phyloP scores from a whole-genome alignment of 2,888 invertebrate genomes.

The Orthonychiurus folsomi region DNA sequence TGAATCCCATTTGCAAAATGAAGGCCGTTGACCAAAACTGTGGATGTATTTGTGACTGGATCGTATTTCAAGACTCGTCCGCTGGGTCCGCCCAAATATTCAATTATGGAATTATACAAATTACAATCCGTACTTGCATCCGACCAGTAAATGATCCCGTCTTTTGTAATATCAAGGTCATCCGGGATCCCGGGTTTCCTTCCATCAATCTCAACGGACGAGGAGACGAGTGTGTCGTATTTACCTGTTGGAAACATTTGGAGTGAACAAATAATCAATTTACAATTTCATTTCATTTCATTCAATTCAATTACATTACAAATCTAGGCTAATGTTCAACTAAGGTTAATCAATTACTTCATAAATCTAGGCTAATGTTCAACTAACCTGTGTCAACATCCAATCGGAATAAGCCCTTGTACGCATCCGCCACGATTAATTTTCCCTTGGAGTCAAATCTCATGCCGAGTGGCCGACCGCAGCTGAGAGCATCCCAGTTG shows the following conservation, averaged over 20 bases:
- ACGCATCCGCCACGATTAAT: conserved; percentile 71
- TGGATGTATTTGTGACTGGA: conserved; percentile 63
- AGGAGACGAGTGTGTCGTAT: conserved; percentile 23
- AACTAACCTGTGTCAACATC: conserved; percentile 63
- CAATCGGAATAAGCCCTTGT: conserved; percentile 78
- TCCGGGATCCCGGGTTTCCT: conserved; percentile 60
- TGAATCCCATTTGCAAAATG: conserved; percentile 82
- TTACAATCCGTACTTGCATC: conserved; percentile 68
- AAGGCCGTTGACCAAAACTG: conserved; percentile 63
- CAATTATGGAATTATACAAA: conserved; percentile 60
- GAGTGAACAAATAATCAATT: too few species aligned
- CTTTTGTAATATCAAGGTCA: conserved; percentile 61
- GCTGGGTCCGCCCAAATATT: conserved; percentile 61
- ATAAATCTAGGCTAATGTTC: too few species aligned
- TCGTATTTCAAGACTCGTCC: conserved; percentile 78
- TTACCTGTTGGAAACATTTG: too few species aligned
- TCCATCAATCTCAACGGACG: conserved; percentile 58
- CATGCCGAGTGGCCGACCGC: conserved; percentile 86
- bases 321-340: too few species aligned
- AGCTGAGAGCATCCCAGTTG: conserved; percentile 69
- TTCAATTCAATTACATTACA: too few species aligned
- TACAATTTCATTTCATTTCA: too few species aligned
- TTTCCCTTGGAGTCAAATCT: conserved; percentile 60
- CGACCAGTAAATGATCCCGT: conserved; percentile 82
- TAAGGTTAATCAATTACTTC: too few species aligned